Evolutionary conservation across 2,888 invertebrate species (phyloP).

Genomic region (Dinocampus coccinellae): DNA sequence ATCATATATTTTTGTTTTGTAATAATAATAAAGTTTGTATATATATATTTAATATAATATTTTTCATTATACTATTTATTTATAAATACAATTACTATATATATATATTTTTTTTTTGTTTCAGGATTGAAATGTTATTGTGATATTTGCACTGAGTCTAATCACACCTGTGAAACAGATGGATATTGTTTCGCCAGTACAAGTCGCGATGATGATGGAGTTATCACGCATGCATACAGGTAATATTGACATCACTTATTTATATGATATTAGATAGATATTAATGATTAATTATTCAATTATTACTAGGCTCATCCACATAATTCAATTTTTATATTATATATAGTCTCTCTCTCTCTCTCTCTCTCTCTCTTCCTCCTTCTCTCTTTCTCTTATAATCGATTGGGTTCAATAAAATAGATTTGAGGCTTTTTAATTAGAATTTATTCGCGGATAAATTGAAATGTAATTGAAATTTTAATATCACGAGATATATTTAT

Average conservation of each 20-base stretch:
- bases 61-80: no score
- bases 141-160: slow-evolving; percentile 80
- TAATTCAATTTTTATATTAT: no score
- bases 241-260: slow-evolving; percentile 69
- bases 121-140: slow-evolving; percentile 87
- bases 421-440: not conserved
- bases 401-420: not conserved
- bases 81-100: no score
- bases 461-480: no score
- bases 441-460: slow-evolving; percentile 5
- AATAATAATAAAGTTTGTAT: no score
- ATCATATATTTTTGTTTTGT: no score
- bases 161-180: slow-evolving; percentile 89
- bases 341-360: no score
- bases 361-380: no score
- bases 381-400: no score
- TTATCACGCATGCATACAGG: slow-evolving; percentile 81
- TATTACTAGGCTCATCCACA: not conserved
- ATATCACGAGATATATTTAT: not conserved
- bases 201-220: slow-evolving; percentile 74
- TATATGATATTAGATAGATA: not conserved
- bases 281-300: not conserved
- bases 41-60: no score
- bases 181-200: slow-evolving; percentile 90
- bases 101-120: slow-evolving; percentile 56